phyloP scores from a whole-genome alignment of 2,113 vertebrate species.

The Chinchilla lanigera region DNA sequence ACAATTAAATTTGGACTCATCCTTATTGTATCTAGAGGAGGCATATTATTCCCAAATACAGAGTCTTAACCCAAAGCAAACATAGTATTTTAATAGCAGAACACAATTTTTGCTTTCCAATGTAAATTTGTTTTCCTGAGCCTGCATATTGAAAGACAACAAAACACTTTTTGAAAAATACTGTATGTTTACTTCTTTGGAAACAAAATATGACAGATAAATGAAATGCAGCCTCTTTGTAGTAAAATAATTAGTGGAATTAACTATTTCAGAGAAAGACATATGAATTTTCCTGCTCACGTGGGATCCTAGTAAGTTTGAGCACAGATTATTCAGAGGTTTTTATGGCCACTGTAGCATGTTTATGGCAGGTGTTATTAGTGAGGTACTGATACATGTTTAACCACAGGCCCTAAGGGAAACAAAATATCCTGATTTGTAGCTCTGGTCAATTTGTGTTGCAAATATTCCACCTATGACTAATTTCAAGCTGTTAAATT shows the following conservation, averaged over 20 bases:
- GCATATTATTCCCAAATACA: neutral
- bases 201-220: neutral
- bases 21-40: neutral
- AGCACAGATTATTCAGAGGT: neutral
- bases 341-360: neutral
- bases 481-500: neutral
- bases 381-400: neutral
- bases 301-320: neutral
- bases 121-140: neutral
- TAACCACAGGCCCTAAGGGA: neutral
- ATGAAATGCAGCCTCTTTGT: neutral
- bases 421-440: neutral
- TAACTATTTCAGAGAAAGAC: constrained; percentile 3
- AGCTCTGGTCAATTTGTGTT: neutral
- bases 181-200: neutral
- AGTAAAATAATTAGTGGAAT: neutral
- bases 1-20: constrained; percentile 19
- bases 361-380: neutral
- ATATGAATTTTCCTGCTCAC: neutral
- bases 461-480: neutral
- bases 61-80: neutral
- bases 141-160: constrained; percentile 5
- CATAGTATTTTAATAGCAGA: neutral
- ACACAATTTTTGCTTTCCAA: neutral
- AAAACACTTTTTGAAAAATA: constrained; percentile 41